Evolutionary conservation across 2,888 invertebrate genomes (phyloP).

Genomic region (Cacoxenus indagator): DNA sequence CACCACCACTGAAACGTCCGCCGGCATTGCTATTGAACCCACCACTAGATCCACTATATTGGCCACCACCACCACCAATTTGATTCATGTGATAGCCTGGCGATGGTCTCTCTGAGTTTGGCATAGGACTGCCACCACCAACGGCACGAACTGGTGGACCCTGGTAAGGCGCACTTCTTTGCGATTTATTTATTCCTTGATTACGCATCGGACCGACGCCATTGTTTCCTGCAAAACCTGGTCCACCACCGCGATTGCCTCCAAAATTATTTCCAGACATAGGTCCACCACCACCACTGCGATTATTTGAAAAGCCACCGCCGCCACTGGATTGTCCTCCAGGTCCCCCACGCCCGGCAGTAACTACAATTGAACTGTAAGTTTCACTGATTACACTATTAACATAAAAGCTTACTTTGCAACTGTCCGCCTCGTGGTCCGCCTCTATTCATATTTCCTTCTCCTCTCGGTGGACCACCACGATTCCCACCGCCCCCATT

Average conservation of each 20-base stretch:
- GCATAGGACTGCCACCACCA: conserved; percentile 28
- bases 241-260: conserved; percentile 29
- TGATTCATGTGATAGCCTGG: background rate
- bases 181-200: conserved; percentile 38
- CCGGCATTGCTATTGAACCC: conserved; percentile 28
- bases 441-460: conserved; percentile 24
- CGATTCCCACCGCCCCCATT: conserved; percentile 70
- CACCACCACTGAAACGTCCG: conserved; percentile 15
- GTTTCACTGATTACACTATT: background rate
- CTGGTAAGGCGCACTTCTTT: conserved; percentile 39
- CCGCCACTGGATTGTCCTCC: conserved; percentile 29
- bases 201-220: conserved; percentile 45
- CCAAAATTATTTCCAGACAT: conserved; percentile 26
- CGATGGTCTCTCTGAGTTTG: conserved; percentile 4
- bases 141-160: too few relatives aligned
- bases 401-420: conserved; percentile 34
- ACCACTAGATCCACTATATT: conserved; percentile 30
- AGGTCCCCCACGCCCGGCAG: conserved; percentile 55
- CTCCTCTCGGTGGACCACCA: conserved; percentile 19
- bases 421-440: conserved; percentile 38
- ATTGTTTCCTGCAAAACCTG: conserved; percentile 32
- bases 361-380: conserved; percentile 30
- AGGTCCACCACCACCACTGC: conserved; percentile 23
- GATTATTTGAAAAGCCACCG: conserved; percentile 29
- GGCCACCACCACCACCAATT: conserved; percentile 22